Conservation (phyloP, 2,888 invertebrate genomes). For the Diarsia mendica region DNA sequence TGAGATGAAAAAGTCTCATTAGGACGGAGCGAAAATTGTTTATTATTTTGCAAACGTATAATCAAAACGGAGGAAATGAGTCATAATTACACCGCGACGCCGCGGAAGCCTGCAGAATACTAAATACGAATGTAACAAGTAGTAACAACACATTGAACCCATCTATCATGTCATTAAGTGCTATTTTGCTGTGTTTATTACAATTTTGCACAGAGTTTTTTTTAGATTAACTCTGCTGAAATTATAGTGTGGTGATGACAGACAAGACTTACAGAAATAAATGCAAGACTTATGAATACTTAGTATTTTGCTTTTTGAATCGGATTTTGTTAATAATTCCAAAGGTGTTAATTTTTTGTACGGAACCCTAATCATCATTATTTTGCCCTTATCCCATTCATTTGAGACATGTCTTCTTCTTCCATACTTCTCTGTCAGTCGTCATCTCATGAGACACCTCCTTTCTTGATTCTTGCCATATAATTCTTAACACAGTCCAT, state of each 20-base stretch:
- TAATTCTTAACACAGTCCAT: too few species aligned
- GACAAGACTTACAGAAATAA: background rate
- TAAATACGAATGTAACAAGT: constrained; percentile 27
- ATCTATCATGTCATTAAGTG: constrained; percentile 31
- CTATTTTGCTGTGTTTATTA: constrained; percentile 28
- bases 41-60: constrained; percentile 45
- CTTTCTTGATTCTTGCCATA: too few species aligned
- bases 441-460: too few species aligned
- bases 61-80: constrained; percentile 46
- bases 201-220: constrained; percentile 15
- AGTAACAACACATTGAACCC: constrained; percentile 52
- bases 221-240: constrained; percentile 15
- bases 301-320: too few species aligned
- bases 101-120: constrained; percentile 29
- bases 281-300: too few species aligned
- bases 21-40: constrained; percentile 36
- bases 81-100: constrained; percentile 42
- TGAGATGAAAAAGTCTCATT: constrained; percentile 26
- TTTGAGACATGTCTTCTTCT: too few species aligned
- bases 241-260: constrained; percentile 8
- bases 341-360: too few species aligned
- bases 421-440: too few species aligned
- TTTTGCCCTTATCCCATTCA: too few species aligned
- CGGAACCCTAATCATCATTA: too few species aligned
- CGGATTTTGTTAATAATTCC: too few species aligned